phyloP scores from a whole-genome alignment of 2,113 vertebrate genomes.

The Ardeotis arabs region DNA sequence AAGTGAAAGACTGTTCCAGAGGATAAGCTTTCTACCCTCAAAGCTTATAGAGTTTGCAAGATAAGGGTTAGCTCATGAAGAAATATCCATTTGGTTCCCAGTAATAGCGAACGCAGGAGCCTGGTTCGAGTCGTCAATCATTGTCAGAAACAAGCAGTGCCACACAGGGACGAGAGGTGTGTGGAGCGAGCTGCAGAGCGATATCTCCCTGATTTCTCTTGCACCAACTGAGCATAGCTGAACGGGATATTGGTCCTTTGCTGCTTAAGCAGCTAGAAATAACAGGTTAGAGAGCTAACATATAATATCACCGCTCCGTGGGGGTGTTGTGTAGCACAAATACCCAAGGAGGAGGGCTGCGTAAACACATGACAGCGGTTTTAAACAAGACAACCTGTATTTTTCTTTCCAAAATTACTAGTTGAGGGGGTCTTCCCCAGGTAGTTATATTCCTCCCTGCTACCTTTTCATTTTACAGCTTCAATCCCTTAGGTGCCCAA shows the following conservation, averaged over 20 bases:
- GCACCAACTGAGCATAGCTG: background rate
- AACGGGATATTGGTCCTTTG: background rate
- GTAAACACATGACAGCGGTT: background rate
- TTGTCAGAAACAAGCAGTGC: background rate
- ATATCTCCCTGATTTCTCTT: background rate
- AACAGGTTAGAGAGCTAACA: background rate
- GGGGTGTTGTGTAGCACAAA: background rate
- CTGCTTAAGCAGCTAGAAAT: constrained; percentile 52
- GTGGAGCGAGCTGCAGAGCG: background rate
- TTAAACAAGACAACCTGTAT: background rate
- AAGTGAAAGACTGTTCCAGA: background rate
- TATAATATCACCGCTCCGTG: background rate
- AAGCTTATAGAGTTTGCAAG: background rate
- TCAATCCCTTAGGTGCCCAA: background rate
- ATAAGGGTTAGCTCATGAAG: background rate
- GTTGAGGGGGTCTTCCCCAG: background rate
- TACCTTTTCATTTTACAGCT: background rate
- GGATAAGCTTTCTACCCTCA: background rate
- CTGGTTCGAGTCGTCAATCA: background rate
- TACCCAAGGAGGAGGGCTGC: background rate
- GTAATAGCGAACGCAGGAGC: background rate
- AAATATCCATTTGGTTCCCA: background rate
- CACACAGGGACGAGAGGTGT: background rate
- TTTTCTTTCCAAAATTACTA: constrained; percentile 6
- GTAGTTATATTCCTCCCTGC: background rate